These are phyloP conservation scores for Mormyrops attenuatus DNA, from an alignment of 2,797 vertebrate species.

Conservation along the genomic window DNA sequence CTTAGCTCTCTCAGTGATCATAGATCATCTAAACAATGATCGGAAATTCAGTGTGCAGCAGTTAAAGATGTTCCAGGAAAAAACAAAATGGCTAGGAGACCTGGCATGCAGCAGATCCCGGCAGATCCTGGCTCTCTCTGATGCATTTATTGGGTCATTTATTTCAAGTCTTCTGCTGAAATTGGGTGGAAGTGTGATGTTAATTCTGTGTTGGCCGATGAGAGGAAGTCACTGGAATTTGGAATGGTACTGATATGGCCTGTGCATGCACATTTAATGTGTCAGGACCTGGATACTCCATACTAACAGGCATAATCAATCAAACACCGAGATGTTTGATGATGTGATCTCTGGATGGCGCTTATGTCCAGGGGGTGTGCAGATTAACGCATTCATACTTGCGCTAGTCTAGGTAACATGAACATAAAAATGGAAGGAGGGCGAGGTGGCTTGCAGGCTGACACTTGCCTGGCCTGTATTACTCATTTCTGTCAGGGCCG, in stretches of 20 bases:
- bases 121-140: background rate
- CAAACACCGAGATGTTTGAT: background rate
- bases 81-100: background rate
- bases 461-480: background rate
- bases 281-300: background rate
- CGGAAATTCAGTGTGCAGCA: background rate
- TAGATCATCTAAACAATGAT: constrained; percentile 7
- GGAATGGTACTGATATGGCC: no score
- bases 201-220: background rate
- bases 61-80: background rate
- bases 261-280: background rate
- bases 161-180: background rate
- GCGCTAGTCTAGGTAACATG: background rate
- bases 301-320: background rate
- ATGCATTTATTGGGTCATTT: background rate
- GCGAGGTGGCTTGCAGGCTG: background rate
- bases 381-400: background rate
- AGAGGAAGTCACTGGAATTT: background rate
- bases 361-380: background rate
- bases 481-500: background rate
- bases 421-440: background rate
- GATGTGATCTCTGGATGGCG: background rate
- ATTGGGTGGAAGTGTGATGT: background rate
- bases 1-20: background rate
- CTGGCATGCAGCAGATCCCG: background rate